Evolutionary conservation across 92 coral and sea anemone species (phyloP).

Genomic region (Muricea muricata): DNA sequence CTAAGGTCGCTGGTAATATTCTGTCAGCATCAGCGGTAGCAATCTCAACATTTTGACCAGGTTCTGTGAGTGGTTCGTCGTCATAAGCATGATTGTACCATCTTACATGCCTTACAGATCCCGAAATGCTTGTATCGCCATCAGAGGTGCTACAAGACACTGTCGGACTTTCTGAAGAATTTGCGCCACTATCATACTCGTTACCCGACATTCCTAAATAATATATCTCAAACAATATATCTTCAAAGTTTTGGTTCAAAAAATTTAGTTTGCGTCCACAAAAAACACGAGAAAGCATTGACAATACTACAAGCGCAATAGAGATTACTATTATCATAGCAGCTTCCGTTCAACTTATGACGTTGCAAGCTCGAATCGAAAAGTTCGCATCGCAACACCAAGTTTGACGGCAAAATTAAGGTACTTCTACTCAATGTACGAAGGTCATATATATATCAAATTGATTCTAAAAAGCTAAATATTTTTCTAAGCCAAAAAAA

Average conservation of each 20-base stretch:
- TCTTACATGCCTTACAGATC: neutral
- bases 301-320: neutral
- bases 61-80: slow-evolving; percentile 9
- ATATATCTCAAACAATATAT: neutral
- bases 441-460: neutral
- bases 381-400: neutral
- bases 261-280: neutral
- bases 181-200: neutral
- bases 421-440: neutral
- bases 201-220: neutral
- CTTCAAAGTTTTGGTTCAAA: neutral
- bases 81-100: neutral
- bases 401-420: neutral
- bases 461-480: too few species aligned
- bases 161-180: neutral
- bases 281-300: neutral
- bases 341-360: neutral
- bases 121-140: neutral
- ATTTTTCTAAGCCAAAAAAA: too few species aligned
- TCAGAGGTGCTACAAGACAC: neutral
- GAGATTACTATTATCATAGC: neutral
- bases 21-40: neutral
- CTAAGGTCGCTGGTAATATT: neutral
- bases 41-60: neutral
- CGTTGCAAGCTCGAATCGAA: neutral